Base-by-base conservation (phyloP, 2,888 invertebrate species). In the Nephrotoma appendiculata region DNA sequence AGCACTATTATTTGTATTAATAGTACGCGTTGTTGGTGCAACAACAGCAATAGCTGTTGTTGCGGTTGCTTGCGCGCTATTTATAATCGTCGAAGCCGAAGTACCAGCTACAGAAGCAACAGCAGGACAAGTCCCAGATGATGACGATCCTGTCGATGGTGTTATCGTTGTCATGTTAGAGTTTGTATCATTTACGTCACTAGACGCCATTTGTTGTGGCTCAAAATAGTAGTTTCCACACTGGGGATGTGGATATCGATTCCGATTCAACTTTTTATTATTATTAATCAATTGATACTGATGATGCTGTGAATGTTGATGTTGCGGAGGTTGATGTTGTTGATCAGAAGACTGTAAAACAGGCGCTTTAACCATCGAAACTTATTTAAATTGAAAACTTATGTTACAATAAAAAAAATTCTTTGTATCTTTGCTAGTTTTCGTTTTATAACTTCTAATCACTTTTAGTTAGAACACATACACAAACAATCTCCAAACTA, bases 291-390 rank as follows among this genome's bases (percentile, higher is more conserved):
- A 45, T 84, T 84, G 84, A 84, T 84, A 84, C 84, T 41, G 87
- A 86, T 87, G 88, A 86, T 87, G 88, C 42, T 85, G 88, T 44
- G 86, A 88, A 88, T 88, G 88, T 57, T 88, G 86, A 15, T 88
- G 88, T 15, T 87, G 88, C 44, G 83, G 6, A 19, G 42, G 11
- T 52, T 71, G 86, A 71, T 86, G 11, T 71, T 86, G 86, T 86
- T 86, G 86, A 57, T 52, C 52, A 41, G 85, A 57, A 87, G 87
- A 85, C 86, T 87, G 87, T 52, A 88, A 87, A 86, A 88, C 86
- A 85, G 87, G 88, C 43, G 87, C 87, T 87, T 88, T 87, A 86
- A 88, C 87, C 88, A 88, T 88, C 86, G 87, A 86, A 87, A 48
- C 43, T 84, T 84, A 52, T 71, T 71, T 71, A 6, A 15, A 42